A percentile compares a stretch with the other conserved stretches of the same genome.
Conservation (phyloP, 2,888 invertebrate genomes). For the Mesoligia furuncula region DNA sequence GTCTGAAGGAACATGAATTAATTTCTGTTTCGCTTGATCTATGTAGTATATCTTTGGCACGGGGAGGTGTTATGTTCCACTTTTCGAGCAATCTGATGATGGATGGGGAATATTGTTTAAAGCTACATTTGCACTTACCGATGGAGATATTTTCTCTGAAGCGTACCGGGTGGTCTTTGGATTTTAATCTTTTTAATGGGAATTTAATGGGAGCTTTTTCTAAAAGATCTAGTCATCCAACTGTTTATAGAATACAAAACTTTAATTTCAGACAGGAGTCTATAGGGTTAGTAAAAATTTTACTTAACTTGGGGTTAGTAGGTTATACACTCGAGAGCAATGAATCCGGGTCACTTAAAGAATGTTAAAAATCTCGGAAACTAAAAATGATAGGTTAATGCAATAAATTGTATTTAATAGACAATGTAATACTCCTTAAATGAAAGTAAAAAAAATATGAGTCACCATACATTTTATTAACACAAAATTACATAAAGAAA, state of each 20-base stretch:
- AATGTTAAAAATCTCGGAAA: too few species aligned
- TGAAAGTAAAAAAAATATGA: too few species aligned
- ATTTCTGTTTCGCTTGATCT: conserved; percentile 52
- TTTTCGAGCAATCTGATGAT: conserved; percentile 51
- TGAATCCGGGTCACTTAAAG: too few species aligned
- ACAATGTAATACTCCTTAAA: too few species aligned
- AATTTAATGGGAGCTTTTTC: conserved; percentile 23
- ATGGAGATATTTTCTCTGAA: conserved; percentile 38
- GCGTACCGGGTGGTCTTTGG: conserved; percentile 42
- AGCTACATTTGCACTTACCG: conserved; percentile 25
- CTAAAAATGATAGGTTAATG: too few species aligned
- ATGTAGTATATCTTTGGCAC: conserved; percentile 48
- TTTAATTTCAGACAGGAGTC: neutral
- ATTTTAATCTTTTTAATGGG: conserved; percentile 33
- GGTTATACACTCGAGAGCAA: too few species aligned
- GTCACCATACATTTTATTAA: too few species aligned
- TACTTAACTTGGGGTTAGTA: neutral
- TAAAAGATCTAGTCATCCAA: neutral
- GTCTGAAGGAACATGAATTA: conserved; percentile 44
- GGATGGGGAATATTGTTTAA: conserved; percentile 47
- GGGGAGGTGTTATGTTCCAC: conserved; percentile 57
- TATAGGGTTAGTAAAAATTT: neutral
- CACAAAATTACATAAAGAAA: too few species aligned
- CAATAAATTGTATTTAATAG: too few species aligned
- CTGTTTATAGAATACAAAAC: neutral